phyloP scores from a whole-genome alignment of 2,797 vertebrate species.

The Perodicticus potto region DNA sequence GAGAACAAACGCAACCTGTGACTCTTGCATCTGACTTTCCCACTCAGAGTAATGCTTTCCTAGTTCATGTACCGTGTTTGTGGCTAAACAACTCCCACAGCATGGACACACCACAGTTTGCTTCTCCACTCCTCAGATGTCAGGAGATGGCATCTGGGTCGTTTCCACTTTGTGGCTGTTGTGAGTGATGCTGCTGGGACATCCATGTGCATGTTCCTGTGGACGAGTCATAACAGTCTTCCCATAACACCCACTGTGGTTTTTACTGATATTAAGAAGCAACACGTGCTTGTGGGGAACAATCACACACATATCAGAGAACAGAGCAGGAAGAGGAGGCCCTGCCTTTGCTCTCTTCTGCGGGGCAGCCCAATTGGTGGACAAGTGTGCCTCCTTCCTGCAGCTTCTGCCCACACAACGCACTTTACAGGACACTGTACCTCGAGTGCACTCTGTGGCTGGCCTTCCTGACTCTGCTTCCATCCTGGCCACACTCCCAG shows the following conservation, averaged over 20 bases:
- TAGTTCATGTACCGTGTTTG: background rate
- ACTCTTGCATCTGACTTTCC: too few species aligned
- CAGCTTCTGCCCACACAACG: too few species aligned
- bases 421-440: too few species aligned
- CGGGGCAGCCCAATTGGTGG: background rate
- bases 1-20: too few species aligned
- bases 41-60: background rate
- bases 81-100: background rate
- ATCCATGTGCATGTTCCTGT: background rate
- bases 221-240: accelerated
- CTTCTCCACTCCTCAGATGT: too few species aligned
- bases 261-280: too few species aligned
- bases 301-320: background rate
- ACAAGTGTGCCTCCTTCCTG: background rate
- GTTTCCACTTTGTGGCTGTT: too few species aligned
- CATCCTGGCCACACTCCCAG: background rate
- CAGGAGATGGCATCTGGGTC: too few species aligned
- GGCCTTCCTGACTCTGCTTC: background rate
- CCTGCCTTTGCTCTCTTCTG: accelerated
- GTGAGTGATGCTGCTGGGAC: background rate
- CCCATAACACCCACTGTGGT: background rate
- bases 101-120: accelerated
- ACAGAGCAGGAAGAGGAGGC: too few species aligned
- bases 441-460: too few species aligned
- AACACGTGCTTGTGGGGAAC: too few species aligned